A percentile compares a stretch with the other conserved stretches of the same genome.
Evolutionary conservation across 92 coral and sea anemone species (phyloP).

Genomic region (Phymanthus crucifer): DNA sequence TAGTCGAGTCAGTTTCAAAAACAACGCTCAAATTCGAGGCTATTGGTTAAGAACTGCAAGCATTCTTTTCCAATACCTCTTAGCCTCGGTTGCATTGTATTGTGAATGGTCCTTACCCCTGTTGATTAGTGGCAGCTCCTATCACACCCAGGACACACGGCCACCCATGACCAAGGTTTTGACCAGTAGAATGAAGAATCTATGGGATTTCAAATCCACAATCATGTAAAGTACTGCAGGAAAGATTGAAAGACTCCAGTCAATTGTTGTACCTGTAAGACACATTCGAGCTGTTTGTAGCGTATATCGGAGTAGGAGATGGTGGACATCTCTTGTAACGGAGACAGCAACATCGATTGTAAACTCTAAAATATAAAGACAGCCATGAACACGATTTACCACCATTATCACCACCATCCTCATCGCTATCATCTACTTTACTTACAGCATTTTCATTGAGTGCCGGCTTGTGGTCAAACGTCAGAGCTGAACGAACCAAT

Average conservation of each 20-base stretch:
- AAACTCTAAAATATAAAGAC: slow-evolving; percentile 58
- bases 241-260: too few species aligned
- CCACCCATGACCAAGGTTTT: slow-evolving; percentile 95
- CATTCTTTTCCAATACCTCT: not conserved
- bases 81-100: not conserved
- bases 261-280: slow-evolving; percentile 71
- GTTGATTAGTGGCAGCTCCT: slow-evolving; percentile 97
- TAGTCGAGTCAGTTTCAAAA: too few species aligned
- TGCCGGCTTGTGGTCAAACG: slow-evolving; percentile 88
- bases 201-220: slow-evolving; percentile 9
- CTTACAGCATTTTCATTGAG: slow-evolving; percentile 84
- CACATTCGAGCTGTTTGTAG: slow-evolving; percentile 94
- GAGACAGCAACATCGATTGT: slow-evolving; percentile 85
- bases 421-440: not conserved
- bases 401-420: not conserved
- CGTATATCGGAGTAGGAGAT: slow-evolving; percentile 84
- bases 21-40: not conserved
- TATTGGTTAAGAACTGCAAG: not conserved
- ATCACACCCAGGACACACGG: slow-evolving; percentile 92
- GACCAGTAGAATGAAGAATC: slow-evolving; percentile 98
- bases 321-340: slow-evolving; percentile 92
- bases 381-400: not conserved
- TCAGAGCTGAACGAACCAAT: slow-evolving; percentile 91
- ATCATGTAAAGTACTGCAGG: too few species aligned
- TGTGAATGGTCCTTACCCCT: slow-evolving; percentile 68